Conservation (phyloP, 1,140 invertebrate genomes). For the Apis florea region DNA sequence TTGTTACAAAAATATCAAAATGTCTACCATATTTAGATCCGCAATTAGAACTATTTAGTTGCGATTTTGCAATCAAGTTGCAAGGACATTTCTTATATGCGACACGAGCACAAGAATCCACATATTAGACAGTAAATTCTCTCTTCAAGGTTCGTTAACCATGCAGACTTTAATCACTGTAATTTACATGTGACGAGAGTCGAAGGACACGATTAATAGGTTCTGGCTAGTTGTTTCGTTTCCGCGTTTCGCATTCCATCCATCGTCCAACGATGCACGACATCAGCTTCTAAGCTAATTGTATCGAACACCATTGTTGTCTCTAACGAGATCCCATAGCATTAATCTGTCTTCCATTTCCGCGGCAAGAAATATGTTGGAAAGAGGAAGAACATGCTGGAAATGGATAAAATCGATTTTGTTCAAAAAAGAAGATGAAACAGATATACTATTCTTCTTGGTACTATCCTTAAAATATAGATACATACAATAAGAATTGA, state of each 20-base stretch:
- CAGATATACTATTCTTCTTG: not conserved
- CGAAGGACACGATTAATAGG: slow-evolving; percentile 6
- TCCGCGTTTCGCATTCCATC: slow-evolving; percentile 13
- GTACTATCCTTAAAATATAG: too few relatives aligned
- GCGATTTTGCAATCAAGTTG: not conserved
- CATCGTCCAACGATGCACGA: slow-evolving; percentile 14
- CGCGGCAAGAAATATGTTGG: not conserved
- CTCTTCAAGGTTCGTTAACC: slow-evolving; percentile 46
- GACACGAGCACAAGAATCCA: not conserved
- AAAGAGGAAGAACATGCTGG: not conserved
- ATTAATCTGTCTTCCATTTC: not conserved
- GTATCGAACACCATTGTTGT: slow-evolving; percentile 35
- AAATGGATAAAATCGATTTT: not conserved
- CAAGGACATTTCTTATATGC: not conserved
- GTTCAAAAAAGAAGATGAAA: not conserved
- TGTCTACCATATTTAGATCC: too few relatives aligned
- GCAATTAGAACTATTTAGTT: slow-evolving; percentile 16
- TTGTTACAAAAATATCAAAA: too few relatives aligned
- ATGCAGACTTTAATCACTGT: slow-evolving; percentile 57
- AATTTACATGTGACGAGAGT: slow-evolving; percentile 58
- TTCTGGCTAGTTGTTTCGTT: not conserved
- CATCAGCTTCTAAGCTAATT: slow-evolving; percentile 22
- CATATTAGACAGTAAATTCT: slow-evolving; percentile 29
- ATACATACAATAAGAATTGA: too few relatives aligned
- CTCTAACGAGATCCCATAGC: not conserved